Evolutionary conservation across 2,113 vertebrate genomes (phyloP).

Genomic region (Nerophis lumbriciformis): DNA sequence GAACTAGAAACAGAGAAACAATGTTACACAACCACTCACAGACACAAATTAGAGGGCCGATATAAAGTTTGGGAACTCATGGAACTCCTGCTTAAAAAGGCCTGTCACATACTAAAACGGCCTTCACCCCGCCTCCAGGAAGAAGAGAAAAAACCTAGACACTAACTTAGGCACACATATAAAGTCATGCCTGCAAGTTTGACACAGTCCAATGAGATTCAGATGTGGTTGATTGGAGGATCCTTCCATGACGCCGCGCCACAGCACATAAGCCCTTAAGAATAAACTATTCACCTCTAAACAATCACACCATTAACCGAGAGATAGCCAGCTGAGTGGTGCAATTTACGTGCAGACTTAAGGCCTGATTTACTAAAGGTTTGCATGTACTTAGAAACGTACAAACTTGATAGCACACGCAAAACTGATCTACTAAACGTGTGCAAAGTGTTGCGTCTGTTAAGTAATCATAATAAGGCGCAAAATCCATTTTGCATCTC

Average conservation of each 20-base stretch:
- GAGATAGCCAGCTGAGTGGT: conserved; percentile 1
- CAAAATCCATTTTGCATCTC: no score
- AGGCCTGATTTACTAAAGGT: no score
- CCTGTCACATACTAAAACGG: conserved; percentile 49
- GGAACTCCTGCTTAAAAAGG: conserved; percentile 70
- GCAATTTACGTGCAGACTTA: conserved; percentile 3
- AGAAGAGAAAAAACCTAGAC: conserved; percentile 34
- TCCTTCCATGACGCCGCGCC: conserved; percentile 16
- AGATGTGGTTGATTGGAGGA: conserved; percentile 11
- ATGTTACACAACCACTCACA: conserved; percentile 12
- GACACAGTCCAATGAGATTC: conserved; percentile 21
- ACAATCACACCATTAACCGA: conserved; percentile 6
- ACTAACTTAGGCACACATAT: conserved; percentile 1
- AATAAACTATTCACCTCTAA: conserved; percentile 12
- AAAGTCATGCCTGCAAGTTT: conserved; percentile 21
- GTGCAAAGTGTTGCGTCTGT: no score
- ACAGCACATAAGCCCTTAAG: conserved; percentile 23
- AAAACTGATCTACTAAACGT: no score
- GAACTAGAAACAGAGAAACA: conserved; percentile 5
- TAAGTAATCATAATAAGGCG: no score
- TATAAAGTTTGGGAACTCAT: conserved; percentile 46
- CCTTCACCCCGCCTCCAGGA: conserved; percentile 29
- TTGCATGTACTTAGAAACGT: no score
- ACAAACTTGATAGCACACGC: no score
- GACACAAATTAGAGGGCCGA: conserved; percentile 14